A percentile compares a stretch with the other conserved stretches of the same genome.
Conservation (phyloP, 2,888 invertebrate species). For the Mythimna vitellina region DNA sequence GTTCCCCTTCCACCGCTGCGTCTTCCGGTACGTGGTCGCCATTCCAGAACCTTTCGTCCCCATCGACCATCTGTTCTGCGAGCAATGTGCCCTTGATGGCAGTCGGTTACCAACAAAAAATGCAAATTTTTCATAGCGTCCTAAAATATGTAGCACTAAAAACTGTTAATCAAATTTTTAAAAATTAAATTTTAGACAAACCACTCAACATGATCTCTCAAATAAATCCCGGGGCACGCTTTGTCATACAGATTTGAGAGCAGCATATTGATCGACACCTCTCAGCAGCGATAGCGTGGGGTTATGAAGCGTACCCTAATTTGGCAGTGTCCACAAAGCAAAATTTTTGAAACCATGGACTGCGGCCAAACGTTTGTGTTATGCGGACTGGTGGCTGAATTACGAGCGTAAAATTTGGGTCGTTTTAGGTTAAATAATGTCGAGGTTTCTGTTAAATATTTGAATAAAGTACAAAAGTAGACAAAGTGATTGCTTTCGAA, state of each 20-base stretch:
- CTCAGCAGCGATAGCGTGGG: constrained; percentile 16
- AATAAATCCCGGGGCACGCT: constrained; percentile 30
- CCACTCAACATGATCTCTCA: constrained; percentile 12
- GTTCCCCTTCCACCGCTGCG: too few relatives aligned
- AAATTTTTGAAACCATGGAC: constrained; percentile 47
- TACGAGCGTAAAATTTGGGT: constrained; percentile 42
- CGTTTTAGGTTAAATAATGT: constrained; percentile 27
- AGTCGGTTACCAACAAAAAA: not conserved
- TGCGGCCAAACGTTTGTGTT: constrained; percentile 49
- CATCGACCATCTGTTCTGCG: too few relatives aligned
- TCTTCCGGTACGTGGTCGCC: too few relatives aligned
- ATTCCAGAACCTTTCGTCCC: too few relatives aligned
- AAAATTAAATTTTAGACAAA: not conserved
- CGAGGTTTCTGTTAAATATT: constrained; percentile 2
- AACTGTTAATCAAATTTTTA: not conserved
- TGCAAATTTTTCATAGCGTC: too few relatives aligned
- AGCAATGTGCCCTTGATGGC: too few relatives aligned
- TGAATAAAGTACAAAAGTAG: not conserved
- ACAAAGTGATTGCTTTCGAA: not conserved
- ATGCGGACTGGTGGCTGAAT: constrained; percentile 34
- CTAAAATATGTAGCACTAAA: not conserved
- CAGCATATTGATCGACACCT: constrained; percentile 56
- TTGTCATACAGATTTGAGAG: constrained; percentile 47
- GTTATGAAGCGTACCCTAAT: constrained; percentile 49
- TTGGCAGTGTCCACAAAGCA: constrained; percentile 56